Percentiles rank a stretch among this genome's conserved stretches.
Conservation (phyloP, 2,113 vertebrate genomes). For the Mungos mungo region DNA sequence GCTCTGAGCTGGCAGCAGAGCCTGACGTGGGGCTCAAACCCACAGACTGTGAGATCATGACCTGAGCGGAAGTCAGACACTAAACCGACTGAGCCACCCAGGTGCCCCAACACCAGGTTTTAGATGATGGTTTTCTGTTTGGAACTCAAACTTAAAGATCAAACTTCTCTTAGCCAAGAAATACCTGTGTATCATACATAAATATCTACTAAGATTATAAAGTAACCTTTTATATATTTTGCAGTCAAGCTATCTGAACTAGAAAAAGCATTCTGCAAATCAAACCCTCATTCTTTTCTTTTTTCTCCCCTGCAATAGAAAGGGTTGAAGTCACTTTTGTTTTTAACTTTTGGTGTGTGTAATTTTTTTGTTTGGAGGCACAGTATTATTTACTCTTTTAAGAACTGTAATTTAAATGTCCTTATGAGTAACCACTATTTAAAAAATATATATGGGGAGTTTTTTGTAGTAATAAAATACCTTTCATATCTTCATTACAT, state of each 20-base stretch:
- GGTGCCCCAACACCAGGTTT: neutral
- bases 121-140: neutral
- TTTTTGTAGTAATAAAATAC: neutral
- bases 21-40: too few relatives aligned
- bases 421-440: neutral
- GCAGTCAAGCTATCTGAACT: neutral
- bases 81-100: too few relatives aligned
- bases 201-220: neutral
- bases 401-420: neutral
- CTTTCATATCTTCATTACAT: neutral
- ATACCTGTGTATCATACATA: neutral
- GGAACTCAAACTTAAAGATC: neutral
- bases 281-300: neutral
- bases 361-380: neutral
- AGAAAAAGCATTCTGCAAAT: neutral
- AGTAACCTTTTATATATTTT: neutral
- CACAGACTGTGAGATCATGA: too few relatives aligned
- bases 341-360: neutral
- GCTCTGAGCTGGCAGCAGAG: too few relatives aligned
- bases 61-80: too few relatives aligned
- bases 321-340: neutral
- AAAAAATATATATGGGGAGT: neutral
- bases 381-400: conserved; percentile 15
- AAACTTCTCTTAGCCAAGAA: neutral
- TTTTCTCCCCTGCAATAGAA: neutral